Evolutionary conservation across 2,113 vertebrate species (phyloP).

Genomic region (Colistium nudipinnis): DNA sequence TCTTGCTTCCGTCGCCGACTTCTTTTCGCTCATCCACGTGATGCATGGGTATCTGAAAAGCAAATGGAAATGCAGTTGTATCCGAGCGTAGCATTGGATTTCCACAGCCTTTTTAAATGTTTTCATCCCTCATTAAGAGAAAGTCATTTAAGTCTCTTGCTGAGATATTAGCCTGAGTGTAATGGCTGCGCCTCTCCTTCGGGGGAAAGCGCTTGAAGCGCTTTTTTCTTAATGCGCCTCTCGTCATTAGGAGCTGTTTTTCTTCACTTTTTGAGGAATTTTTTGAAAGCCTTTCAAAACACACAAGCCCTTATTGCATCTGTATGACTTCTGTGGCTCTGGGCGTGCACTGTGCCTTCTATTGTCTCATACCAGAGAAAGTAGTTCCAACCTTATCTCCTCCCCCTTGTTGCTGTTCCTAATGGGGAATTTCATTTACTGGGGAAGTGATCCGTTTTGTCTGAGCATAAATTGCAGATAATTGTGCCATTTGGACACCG

Average conservation of each 20-base stretch:
- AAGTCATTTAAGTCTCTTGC: slow-evolving; percentile 23
- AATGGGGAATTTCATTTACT: slow-evolving; percentile 74
- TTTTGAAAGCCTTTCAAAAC: slow-evolving; percentile 23
- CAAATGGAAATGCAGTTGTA: slow-evolving; percentile 49
- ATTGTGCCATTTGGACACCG: slow-evolving; percentile 65
- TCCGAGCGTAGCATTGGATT: slow-evolving; percentile 54
- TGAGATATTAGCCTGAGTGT: slow-evolving; percentile 23
- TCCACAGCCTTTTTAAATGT: slow-evolving; percentile 46
- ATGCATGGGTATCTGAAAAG: slow-evolving; percentile 58
- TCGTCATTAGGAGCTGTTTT: background rate
- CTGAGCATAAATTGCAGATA: slow-evolving; percentile 73
- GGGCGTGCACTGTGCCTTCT: slow-evolving; percentile 16
- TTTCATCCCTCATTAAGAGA: slow-evolving; percentile 43
- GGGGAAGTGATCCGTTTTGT: slow-evolving; percentile 70
- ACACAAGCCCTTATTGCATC: slow-evolving; percentile 34
- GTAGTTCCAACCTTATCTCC: slow-evolving; percentile 57
- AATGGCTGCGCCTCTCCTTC: slow-evolving; percentile 23
- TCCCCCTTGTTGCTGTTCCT: slow-evolving; percentile 55
- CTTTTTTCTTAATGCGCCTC: slow-evolving; percentile 35
- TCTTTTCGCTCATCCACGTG: slow-evolving; percentile 51
- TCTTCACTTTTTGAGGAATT: slow-evolving; percentile 24
- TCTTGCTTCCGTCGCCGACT: slow-evolving; percentile 42
- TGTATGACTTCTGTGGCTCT: slow-evolving; percentile 22
- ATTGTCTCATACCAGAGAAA: slow-evolving; percentile 37
- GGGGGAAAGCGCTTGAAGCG: slow-evolving; percentile 24